phyloP scores from a whole-genome alignment of 1,140 invertebrate species.

The Monochamus saltuarius region DNA sequence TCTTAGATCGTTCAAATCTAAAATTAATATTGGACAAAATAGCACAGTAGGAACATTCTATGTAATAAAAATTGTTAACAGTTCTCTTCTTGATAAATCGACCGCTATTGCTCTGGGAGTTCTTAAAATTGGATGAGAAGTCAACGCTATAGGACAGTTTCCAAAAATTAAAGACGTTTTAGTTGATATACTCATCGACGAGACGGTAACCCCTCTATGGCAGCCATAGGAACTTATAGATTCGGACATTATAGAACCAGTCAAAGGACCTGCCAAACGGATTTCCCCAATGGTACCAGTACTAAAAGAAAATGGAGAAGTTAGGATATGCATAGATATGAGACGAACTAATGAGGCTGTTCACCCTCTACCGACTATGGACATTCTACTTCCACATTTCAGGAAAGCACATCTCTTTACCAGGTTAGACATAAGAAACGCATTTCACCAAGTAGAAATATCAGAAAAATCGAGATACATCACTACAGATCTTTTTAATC shows the following conservation, averaged over 20 bases:
- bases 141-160: background rate
- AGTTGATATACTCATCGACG: background rate
- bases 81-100: conserved; percentile 14
- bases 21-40: background rate
- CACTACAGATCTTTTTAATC: too few species aligned
- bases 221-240: conserved; percentile 35
- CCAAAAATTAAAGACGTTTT: conserved; percentile 34
- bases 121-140: conserved; percentile 16
- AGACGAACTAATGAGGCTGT: conserved; percentile 48
- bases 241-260: conserved; percentile 23
- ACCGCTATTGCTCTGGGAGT: conserved; percentile 12
- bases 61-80: conserved; percentile 12
- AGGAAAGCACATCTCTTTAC: conserved; percentile 21
- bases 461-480: conserved; percentile 33
- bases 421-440: conserved; percentile 23
- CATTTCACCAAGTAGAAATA: conserved; percentile 24
- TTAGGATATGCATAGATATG: conserved; percentile 49
- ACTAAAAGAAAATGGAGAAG: conserved; percentile 41
- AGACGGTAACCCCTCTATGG: conserved; percentile 31
- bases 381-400: conserved; percentile 11
- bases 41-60: conserved; percentile 10
- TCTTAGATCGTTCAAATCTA: background rate
- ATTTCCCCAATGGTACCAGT: conserved; percentile 48
- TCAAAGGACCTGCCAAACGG: conserved; percentile 36
- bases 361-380: conserved; percentile 16